Conservation (phyloP, 37 sponge, comb jelly and placozoan genomes). For the Hexactinellida sp. region DNA sequence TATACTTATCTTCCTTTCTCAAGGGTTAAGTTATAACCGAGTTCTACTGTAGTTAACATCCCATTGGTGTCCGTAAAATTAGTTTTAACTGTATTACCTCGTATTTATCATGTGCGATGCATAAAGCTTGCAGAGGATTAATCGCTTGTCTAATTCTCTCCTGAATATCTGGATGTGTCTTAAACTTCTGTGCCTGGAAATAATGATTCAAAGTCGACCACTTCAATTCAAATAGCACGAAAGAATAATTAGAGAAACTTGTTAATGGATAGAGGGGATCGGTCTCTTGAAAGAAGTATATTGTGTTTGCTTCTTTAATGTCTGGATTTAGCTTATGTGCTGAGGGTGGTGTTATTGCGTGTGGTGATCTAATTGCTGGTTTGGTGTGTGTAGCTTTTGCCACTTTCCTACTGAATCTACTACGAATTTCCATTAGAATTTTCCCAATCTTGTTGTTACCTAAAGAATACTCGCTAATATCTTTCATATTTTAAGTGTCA, state of each 20-base stretch:
- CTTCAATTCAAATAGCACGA: background rate
- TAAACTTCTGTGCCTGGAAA: background rate
- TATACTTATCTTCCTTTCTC: too few species aligned
- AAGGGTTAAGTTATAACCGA: too few species aligned
- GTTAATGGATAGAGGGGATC: background rate
- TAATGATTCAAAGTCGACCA: background rate
- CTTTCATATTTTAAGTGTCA: too few species aligned
- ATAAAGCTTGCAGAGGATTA: background rate
- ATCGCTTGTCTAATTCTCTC: background rate
- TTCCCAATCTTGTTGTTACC: background rate
- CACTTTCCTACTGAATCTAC: too few species aligned
- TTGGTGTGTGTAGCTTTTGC: too few species aligned
- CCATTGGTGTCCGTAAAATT: too few species aligned
- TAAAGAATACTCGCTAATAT: background rate
- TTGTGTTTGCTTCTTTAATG: background rate
- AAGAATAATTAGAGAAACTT: background rate
- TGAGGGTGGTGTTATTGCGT: background rate
- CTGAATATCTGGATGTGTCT: background rate
- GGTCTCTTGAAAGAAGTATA: background rate
- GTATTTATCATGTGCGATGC: background rate
- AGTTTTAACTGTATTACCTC: too few species aligned
- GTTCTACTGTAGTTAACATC: too few species aligned
- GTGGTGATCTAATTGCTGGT: background rate
- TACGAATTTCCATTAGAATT: slow-evolving; percentile 9
- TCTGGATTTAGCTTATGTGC: background rate